These are phyloP conservation scores for Nomada hirtipes DNA, from an alignment of 2,888 invertebrate species.

Conservation along the genomic window DNA sequence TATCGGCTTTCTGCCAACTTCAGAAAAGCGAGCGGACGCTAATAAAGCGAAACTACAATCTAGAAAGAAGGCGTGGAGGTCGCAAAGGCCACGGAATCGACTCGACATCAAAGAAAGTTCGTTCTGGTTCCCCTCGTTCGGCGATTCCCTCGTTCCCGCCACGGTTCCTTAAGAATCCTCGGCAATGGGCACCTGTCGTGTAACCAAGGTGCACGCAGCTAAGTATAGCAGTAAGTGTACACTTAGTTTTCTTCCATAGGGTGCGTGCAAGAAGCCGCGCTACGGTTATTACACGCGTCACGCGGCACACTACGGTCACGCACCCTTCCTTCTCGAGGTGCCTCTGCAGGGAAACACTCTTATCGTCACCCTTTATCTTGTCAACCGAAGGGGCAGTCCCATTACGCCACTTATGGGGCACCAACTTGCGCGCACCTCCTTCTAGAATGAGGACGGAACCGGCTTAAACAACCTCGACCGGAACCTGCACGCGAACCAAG, in stretches of 20 bases:
- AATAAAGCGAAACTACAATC: slow-evolving; percentile 29
- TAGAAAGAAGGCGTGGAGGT: slow-evolving; percentile 7
- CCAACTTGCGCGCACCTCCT: slow-evolving; percentile 27
- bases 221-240: slow-evolving; percentile 51
- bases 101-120: slow-evolving; percentile 46
- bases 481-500: slow-evolving; percentile 57
- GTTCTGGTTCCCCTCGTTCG: neutral
- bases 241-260: slow-evolving; percentile 56
- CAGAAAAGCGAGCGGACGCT: neutral
- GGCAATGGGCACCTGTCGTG: slow-evolving; percentile 61
- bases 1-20: slow-evolving; percentile 6
- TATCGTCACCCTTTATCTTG: slow-evolving; percentile 83
- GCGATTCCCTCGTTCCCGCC: slow-evolving; percentile 16
- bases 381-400: slow-evolving; percentile 79
- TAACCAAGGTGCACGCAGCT: slow-evolving; percentile 52
- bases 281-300: slow-evolving; percentile 84
- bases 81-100: neutral
- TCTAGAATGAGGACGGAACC: slow-evolving; percentile 32
- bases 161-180: slow-evolving; percentile 56
- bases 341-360: slow-evolving; percentile 65
- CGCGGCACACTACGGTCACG: slow-evolving; percentile 80
- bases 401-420: slow-evolving; percentile 77
- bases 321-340: slow-evolving; percentile 72
- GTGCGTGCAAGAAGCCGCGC: slow-evolving; percentile 80
- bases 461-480: slow-evolving; percentile 47